These are phyloP conservation scores for Phaedon cochleariae DNA, from an alignment of 2,888 invertebrate species.

Conservation along the genomic window DNA sequence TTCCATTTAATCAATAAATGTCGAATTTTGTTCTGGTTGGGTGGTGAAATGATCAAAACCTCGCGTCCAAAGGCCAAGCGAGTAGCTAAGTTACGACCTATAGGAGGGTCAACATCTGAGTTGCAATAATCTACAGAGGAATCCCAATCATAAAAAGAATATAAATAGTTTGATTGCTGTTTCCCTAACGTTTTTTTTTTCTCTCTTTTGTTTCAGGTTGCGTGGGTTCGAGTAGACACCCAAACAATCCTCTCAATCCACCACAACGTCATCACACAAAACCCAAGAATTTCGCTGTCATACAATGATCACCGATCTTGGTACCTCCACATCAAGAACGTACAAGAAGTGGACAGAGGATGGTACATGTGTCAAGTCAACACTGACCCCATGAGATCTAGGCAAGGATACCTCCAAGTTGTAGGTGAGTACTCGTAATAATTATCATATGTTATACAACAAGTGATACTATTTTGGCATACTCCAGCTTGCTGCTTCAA, in stretches of 20 bases:
- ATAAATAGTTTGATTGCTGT: too few species aligned
- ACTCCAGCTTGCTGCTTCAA: too few species aligned
- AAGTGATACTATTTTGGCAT: too few species aligned
- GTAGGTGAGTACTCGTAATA: constrained; percentile 74
- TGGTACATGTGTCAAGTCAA: constrained; percentile 95
- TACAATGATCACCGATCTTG: constrained; percentile 92
- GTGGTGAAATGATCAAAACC: too few species aligned
- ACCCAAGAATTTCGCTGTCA: constrained; percentile 85
- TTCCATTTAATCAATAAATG: too few species aligned
- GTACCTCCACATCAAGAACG: constrained; percentile 89
- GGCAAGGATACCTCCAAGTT: constrained; percentile 89
- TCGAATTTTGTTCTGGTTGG: too few species aligned
- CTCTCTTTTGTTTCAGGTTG: constrained; percentile 71
- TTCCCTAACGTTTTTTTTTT: constrained; percentile 18
- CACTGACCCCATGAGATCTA: constrained; percentile 92
- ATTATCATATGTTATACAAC: not conserved
- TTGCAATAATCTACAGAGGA: too few species aligned
- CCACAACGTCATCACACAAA: constrained; percentile 90
- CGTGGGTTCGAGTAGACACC: constrained; percentile 92
- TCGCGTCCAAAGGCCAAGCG: too few species aligned
- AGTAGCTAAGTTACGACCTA: too few species aligned
- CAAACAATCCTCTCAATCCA: constrained; percentile 93
- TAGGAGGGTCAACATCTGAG: too few species aligned
- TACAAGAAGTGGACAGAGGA: constrained; percentile 87
- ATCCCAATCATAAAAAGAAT: too few species aligned